Conservation (phyloP, 2,113 vertebrate genomes). For the Ranitomeya imitator region DNA sequence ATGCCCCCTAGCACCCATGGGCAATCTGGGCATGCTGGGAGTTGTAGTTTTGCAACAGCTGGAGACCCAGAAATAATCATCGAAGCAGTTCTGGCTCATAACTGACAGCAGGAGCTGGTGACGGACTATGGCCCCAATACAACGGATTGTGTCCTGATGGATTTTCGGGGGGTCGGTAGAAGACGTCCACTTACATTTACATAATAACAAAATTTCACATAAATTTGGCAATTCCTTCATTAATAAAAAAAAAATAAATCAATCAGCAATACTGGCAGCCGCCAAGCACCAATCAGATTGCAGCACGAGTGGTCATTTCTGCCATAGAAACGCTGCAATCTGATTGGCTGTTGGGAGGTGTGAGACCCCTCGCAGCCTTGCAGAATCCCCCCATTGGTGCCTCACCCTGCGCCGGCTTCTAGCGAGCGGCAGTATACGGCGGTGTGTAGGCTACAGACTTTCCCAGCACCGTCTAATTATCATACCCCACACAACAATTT, state of each 20-base stretch:
- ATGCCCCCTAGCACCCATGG: neutral
- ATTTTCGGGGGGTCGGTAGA: neutral
- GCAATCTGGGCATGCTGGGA: no score
- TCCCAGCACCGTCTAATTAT: neutral
- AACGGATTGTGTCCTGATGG: neutral
- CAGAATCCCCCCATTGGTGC: no score
- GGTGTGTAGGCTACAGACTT: neutral
- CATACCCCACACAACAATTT: neutral
- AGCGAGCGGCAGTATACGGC: neutral
- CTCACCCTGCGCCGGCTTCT: neutral
- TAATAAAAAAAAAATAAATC: neutral
- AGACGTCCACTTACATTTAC: neutral
- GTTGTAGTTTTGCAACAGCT: neutral
- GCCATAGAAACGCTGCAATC: neutral
- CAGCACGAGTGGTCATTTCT: neutral
- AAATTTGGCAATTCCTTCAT: slow-evolving; percentile 1
- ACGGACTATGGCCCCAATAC: neutral
- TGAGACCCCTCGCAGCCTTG: neutral
- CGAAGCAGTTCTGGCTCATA: neutral
- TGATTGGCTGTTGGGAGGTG: neutral
- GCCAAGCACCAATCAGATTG: neutral
- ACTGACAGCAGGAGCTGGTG: neutral
- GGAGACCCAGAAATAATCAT: neutral
- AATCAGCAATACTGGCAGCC: neutral
- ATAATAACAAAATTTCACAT: neutral